phyloP scores from a whole-genome alignment of 2,888 invertebrate genomes.

The Geophilus truncorum region DNA sequence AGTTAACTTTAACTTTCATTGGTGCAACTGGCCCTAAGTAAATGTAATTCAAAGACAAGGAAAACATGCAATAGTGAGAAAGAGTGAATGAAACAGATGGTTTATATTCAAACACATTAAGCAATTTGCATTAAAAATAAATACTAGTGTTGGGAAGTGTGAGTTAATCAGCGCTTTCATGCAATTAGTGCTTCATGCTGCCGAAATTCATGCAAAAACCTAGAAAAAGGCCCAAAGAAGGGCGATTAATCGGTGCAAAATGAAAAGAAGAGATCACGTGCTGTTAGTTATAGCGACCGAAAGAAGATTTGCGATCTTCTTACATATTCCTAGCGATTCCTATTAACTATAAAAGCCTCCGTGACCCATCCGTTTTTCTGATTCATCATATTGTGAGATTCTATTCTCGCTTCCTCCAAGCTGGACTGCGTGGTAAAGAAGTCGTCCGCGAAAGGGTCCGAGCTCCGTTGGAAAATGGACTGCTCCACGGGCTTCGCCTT shows the following conservation, averaged over 20 bases:
- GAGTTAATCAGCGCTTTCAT: no score
- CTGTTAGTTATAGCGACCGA: not conserved
- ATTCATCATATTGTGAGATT: not conserved
- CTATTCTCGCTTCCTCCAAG: not conserved
- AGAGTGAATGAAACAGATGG: not conserved
- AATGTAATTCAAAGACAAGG: not conserved
- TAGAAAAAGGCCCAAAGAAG: not conserved
- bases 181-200: no score
- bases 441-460: conserved; percentile 83
- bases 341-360: not conserved
- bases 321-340: not conserved
- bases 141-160: no score
- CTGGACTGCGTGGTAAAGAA: conserved; percentile 58
- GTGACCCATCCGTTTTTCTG: not conserved
- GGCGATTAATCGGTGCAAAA: not conserved
- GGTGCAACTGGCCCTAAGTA: no score
- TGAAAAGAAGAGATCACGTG: no score
- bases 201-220: not conserved
- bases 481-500: not conserved
- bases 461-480: conserved; percentile 71
- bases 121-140: not conserved
- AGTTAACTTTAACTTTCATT: no score
- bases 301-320: not conserved
- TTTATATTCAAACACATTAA: not conserved
- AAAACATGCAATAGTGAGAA: not conserved